Base-by-base conservation (phyloP, 1,140 invertebrate species). In the Drosophila busckii region DNA sequence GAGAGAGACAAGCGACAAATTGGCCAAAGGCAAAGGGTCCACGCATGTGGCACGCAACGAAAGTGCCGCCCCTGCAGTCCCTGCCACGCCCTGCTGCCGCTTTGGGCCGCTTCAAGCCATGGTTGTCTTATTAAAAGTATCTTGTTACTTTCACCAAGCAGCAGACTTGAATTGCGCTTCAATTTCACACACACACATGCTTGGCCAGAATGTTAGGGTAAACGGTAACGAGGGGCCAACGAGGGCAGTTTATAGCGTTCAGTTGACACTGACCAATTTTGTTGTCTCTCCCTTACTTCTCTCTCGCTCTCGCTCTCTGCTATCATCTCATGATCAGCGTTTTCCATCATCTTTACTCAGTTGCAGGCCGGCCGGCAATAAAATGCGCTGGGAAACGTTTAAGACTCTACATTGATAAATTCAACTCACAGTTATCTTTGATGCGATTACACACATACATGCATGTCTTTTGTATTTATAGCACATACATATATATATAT, bases 61-160 rank as follows among this genome's bases (percentile, higher is more conserved):
- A n/a, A n/a, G n/a, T n/a, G n/a, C 13, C 16, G 2, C 25, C 1
- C 8, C 25, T 26, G 25, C 13, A 17, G 2, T 22, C 12, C 6
- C n/a, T 25, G 3, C 20, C 2, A 13, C 9, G 7, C 7, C 2
- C 4, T 7, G 15, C 32, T 46, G 7, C 37, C 28, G 12, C 17
- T 13, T 20, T 23, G 8, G 9, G 23, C 26, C 26, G 28, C 19
- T 37, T 54, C 44, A 26, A 23, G 28, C 28, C 61, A 59, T 31
- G 66, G 65, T 82, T 82, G 75, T 82, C 75, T 82, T 82, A 80
- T 82, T 82, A 82, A 82, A 75, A 82, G 84, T 85, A 85, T 85
- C 84, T 85, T 75, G 83, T 85, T 85, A 85, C 84, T 85, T 85
- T 85, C 84, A 83, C 83, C 83, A 50, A n/a, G 48, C 38, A 49